Evolutionary conservation across 2,888 invertebrate species (phyloP), one percentile per base, ranked within the genome.

Genomic region (Zonitis immaculata): DNA sequence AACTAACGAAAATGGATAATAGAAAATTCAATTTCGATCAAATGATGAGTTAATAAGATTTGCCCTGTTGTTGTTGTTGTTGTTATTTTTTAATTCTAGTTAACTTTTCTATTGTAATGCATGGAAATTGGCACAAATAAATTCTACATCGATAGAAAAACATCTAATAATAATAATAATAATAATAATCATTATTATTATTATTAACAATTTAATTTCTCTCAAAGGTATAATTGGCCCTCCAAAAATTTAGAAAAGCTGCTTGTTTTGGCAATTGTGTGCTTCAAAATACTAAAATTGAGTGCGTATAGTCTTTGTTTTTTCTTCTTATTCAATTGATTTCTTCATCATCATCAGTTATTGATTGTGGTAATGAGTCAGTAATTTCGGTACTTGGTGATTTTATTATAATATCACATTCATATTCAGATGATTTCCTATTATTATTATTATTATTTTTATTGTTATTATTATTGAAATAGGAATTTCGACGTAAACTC

Each of bases 301-400:
- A 22, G 5, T 22, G 5, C n/a, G 22, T 22, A 4, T 22, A 22
- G 22, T 22, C 22, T 22, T 22, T 22, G 3, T 22, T 22, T n/a
- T n/a, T n/a, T n/a, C n/a, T n/a, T n/a, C n/a, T n/a, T n/a, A n/a
- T n/a, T n/a, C n/a, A n/a, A n/a, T n/a, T n/a, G n/a, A n/a, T n/a
- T n/a, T n/a, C n/a, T n/a, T n/a, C n/a, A n/a, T n/a, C n/a, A n/a
- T 32, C 42, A 49, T 16, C 45, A 48, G 43, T 58, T 43, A 11
- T 51, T 32, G 18, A 48, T 59, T 6, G 65, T 22, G 60, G 52
- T 14, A 66, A 64, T 7, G 69, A 65, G 46, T 66, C 68, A 8
- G 72, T 73, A 49, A 71, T 65, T 58, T 73, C 73, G 5, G 73
- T 72, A 49, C 72, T 72, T 9, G 73, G 72, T 49, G 72, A 72